Base-by-base conservation (phyloP, 2,888 invertebrate species). In the Drosophila kokeensis region DNA sequence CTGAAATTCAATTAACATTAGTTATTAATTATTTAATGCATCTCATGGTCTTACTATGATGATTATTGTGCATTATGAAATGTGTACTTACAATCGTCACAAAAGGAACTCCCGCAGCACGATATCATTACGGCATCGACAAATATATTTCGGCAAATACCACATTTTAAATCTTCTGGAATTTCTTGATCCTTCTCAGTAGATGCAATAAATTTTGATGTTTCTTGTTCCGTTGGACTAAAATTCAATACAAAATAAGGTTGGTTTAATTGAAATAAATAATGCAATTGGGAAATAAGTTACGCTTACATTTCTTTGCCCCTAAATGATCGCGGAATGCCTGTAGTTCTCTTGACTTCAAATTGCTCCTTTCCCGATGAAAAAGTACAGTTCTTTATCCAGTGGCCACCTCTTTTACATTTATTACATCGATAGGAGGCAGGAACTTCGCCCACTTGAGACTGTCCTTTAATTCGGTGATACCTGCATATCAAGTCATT, bases 91-190 rank as follows among this genome's bases (percentile, higher is more conserved):
- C 99, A 99, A 93, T 99, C 99, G 93, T 99, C 99, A 93, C 99
- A 99, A 94, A 98, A 99, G 13, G 98, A 98, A 93, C 98, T 98
- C 5, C 99, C 99, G 93, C 99, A 99, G 92, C 99, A 99, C 0
- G 98, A 98, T 92, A 99, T 98, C 95, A 99, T 97, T 34, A 99
- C 99, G 42, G 99, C 99, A 93, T 99, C 99, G 0, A 96, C 96
- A 74, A 99, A 95, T 48, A 99, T 94, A 93, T 98, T 98, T 60
- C 97, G 95, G 93, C 99, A 99, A 67, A 99, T 95, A 67, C 96
- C 96, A 93, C 99, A 99, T 53, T 97, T 94, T 55, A 99, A 94
- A 92, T 99, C 99, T 77, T 97, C 97, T 0, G 99, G 99, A 64
- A 99, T 96, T 87, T 96, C 96, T 13, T 96, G 94, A 81, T 95